phyloP scores from a whole-genome alignment of 1,140 invertebrate genomes.

The Saxidomus purpurata region DNA sequence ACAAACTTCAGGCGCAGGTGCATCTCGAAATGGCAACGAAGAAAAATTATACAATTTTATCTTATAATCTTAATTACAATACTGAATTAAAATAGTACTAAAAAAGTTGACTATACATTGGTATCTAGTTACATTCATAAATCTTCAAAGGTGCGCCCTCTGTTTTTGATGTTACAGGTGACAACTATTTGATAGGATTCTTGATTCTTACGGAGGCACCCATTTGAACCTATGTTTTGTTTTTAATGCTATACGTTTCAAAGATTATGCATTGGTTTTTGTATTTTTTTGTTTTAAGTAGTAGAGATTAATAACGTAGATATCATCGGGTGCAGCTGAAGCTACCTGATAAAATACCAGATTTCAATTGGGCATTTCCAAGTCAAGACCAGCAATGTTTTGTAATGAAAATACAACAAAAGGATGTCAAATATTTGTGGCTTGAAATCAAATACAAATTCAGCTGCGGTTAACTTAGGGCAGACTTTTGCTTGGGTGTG shows the following conservation, averaged over 20 bases:
- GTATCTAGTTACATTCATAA: conserved; percentile 45
- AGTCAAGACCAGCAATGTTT: too few species aligned
- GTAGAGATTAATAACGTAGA: background rate
- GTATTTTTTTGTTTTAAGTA: background rate
- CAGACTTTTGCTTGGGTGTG: too few species aligned
- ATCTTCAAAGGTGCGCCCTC: conserved; percentile 3
- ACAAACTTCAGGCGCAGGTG: background rate
- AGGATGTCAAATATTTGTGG: too few species aligned
- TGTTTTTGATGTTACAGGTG: conserved; percentile 48
- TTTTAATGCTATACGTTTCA: background rate
- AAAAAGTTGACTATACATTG: background rate
- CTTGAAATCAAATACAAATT: too few species aligned
- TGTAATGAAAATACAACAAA: too few species aligned
- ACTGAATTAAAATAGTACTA: conserved; percentile 38
- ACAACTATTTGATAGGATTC: conserved; percentile 53
- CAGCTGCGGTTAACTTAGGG: too few species aligned
- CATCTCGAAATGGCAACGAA: background rate
- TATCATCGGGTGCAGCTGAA: background rate
- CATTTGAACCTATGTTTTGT: background rate
- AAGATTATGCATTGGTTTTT: background rate
- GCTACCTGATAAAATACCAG: too few species aligned
- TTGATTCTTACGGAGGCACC: background rate
- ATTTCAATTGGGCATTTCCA: too few species aligned
- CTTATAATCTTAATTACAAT: conserved; percentile 46
- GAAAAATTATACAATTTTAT: conserved; percentile 22